phyloP scores from a whole-genome alignment of 2,888 invertebrate species.

The Drosophila eohydei region DNA sequence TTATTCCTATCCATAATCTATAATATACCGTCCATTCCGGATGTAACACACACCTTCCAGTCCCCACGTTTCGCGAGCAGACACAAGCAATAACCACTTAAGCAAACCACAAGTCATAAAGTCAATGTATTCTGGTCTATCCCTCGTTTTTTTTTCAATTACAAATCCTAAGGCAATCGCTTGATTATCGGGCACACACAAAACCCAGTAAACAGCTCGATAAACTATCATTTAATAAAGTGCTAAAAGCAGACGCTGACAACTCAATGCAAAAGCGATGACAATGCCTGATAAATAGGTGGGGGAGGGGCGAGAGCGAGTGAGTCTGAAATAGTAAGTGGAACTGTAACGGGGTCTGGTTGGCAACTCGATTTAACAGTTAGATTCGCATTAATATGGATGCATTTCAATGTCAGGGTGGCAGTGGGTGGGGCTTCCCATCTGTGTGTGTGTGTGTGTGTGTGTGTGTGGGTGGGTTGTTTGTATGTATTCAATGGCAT shows the following conservation, averaged over 20 bases:
- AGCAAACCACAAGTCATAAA: background rate
- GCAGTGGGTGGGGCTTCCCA: conserved; percentile 3
- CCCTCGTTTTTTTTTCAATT: background rate
- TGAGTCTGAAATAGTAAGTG: conserved; percentile 1
- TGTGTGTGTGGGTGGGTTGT: background rate
- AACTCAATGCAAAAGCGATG: conserved; percentile 27
- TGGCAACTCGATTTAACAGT: conserved; percentile 45
- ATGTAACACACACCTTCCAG: background rate
- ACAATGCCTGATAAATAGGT: conserved; percentile 15
- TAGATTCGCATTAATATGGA: conserved; percentile 47
- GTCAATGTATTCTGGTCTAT: background rate
- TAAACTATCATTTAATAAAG: conserved; percentile 41
- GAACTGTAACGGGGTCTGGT: conserved; percentile 10
- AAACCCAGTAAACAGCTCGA: conserved; percentile 26
- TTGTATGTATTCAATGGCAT: conserved; percentile 37
- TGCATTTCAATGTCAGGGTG: conserved; percentile 69
- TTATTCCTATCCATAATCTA: background rate
- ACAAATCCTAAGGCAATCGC: background rate
- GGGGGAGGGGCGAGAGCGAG: conserved; percentile 7
- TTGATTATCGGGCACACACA: conserved; percentile 8
- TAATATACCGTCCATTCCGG: background rate
- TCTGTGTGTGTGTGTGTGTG: background rate
- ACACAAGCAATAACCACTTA: background rate
- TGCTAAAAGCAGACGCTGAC: conserved; percentile 35
- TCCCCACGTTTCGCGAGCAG: background rate